These are phyloP conservation scores for Mycalesis mineus DNA, from an alignment of 2,888 invertebrate species.

Conservation along the genomic window DNA sequence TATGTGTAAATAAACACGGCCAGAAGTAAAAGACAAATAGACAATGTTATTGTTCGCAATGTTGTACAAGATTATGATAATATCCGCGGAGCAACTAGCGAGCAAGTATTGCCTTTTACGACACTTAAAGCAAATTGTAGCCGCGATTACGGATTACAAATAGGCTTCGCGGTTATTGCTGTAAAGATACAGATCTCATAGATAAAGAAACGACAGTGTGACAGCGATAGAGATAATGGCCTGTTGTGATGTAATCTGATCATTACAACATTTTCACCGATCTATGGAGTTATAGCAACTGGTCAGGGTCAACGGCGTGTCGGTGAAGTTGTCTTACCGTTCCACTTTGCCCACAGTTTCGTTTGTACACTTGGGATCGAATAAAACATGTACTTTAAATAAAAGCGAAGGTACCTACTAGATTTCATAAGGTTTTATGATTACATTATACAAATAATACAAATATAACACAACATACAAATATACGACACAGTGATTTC, in stretches of 20 bases:
- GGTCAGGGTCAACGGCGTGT: constrained; percentile 26
- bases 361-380: not conserved
- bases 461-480: too few relatives aligned
- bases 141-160: constrained; percentile 20
- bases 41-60: not conserved
- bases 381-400: too few relatives aligned
- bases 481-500: too few relatives aligned
- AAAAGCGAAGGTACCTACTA: too few relatives aligned
- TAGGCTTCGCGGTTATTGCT: constrained; percentile 17
- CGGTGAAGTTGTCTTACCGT: constrained; percentile 22
- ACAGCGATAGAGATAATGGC: constrained; percentile 17
- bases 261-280: constrained; percentile 25
- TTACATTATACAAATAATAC: too few relatives aligned
- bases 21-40: constrained; percentile 1
- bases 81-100: not conserved
- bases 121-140: constrained; percentile 22
- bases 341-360: constrained; percentile 20
- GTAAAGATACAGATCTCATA: constrained; percentile 19
- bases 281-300: constrained; percentile 19
- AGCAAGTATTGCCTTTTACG: constrained; percentile 25
- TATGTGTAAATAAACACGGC: not conserved
- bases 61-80: constrained; percentile 10
- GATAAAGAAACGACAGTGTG: constrained; percentile 19
- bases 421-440: too few relatives aligned
- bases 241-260: constrained; percentile 23